Conservation (phyloP, 1,140 invertebrate species). For the Aradophagus sp. region DNA sequence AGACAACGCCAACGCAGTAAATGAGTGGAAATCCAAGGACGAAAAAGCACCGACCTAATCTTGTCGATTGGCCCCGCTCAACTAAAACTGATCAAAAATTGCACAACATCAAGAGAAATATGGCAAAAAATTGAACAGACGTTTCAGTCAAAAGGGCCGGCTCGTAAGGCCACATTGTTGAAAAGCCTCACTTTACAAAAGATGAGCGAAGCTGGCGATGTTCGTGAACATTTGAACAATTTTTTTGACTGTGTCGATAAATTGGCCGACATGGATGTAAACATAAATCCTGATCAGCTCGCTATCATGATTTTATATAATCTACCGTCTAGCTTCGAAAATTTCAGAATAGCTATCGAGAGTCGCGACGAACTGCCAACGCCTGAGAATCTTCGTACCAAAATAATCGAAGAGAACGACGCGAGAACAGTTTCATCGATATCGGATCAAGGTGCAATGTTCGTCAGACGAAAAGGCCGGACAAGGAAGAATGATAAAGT, state of each 20-base stretch:
- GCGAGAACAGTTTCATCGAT: background rate
- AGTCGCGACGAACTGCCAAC: slow-evolving; percentile 14
- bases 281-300: background rate
- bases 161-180: no score
- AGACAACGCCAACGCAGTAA: background rate
- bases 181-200: no score
- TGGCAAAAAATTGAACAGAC: no score
- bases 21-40: background rate
- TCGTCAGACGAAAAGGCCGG: slow-evolving; percentile 1
- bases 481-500: background rate
- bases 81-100: background rate
- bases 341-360: slow-evolving; percentile 10
- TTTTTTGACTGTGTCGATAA: no score
- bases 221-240: no score
- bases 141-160: no score
- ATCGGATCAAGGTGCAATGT: slow-evolving; percentile 6
- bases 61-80: background rate
- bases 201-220: no score
- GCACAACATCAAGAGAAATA: no score
- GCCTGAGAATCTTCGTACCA: slow-evolving; percentile 8
- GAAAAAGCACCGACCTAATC: slow-evolving; percentile 3
- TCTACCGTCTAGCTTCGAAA: slow-evolving; percentile 1
- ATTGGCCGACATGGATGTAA: slow-evolving; percentile 1
- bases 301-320: slow-evolving; percentile 5
- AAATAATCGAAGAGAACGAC: slow-evolving; percentile 13